Evolutionary conservation across 2,888 invertebrate genomes (phyloP).

Genomic region (Lasioglossum malachurum): DNA sequence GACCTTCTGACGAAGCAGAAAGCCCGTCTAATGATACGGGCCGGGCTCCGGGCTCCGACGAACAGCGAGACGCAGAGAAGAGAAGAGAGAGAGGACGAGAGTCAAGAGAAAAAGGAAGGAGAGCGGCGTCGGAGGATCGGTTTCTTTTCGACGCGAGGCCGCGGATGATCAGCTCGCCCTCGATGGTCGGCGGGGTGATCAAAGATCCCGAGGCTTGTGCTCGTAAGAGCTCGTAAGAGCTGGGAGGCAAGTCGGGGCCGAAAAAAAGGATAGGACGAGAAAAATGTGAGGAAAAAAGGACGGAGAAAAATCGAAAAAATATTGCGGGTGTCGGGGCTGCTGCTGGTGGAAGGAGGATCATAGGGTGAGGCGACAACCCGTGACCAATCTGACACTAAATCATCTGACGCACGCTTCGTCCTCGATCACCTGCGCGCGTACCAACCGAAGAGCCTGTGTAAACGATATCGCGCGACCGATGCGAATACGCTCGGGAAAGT

Average conservation of each 20-base stretch:
- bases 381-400: conserved; percentile 83
- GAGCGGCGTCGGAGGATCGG: conserved; percentile 63
- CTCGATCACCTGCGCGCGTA: conserved; percentile 60
- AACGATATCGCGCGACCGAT: conserved; percentile 29
- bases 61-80: neutral
- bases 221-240: conserved; percentile 62
- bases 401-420: conserved; percentile 79
- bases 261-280: neutral
- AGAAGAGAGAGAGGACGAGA: neutral
- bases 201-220: conserved; percentile 75
- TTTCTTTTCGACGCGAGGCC: conserved; percentile 73
- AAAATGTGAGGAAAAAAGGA: conserved; percentile 41
- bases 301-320: conserved; percentile 70
- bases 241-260: conserved; percentile 29
- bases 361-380: conserved; percentile 80
- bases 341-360: conserved; percentile 48
- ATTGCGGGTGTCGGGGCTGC: conserved; percentile 59
- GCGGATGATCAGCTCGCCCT: conserved; percentile 80
- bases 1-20: conserved; percentile 60
- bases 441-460: conserved; percentile 26
- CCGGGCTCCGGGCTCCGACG: conserved; percentile 11
- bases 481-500: conserved; percentile 24
- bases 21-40: conserved; percentile 67
- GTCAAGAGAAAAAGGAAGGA: conserved; percentile 35
- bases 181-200: conserved; percentile 80